These are phyloP conservation scores for Phylloscopus trochilus DNA, from an alignment of 2,113 vertebrate genomes.

Conservation along the genomic window DNA sequence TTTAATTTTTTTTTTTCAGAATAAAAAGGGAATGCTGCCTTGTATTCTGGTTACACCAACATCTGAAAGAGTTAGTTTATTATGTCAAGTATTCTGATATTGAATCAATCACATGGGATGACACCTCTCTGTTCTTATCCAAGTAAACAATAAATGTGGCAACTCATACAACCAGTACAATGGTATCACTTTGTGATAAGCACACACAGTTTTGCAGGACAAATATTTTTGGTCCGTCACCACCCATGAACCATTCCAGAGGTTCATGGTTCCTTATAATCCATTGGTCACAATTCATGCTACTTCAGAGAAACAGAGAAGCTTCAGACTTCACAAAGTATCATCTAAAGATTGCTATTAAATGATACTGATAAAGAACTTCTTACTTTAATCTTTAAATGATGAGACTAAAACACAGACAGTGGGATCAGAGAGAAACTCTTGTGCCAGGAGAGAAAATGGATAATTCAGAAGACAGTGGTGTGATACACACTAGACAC, in stretches of 20 bases:
- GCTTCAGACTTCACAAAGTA: not conserved
- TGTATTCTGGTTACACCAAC: not conserved
- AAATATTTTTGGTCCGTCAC: not conserved
- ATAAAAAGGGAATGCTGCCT: not conserved
- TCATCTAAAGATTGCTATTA: not conserved
- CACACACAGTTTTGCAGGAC: not conserved
- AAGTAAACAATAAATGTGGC: not conserved
- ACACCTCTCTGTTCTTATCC: not conserved
- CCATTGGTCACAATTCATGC: not conserved
- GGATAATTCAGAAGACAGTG: not conserved
- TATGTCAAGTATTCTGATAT: not conserved
- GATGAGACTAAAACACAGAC: not conserved
- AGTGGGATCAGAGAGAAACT: not conserved
- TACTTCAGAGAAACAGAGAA: slow-evolving; percentile 32
- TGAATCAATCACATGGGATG: not conserved
- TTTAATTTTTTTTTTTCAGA: not conserved
- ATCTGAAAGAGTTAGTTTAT: not conserved
- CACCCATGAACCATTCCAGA: not conserved
- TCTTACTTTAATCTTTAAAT: not conserved
- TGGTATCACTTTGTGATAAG: not conserved
- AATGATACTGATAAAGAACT: not conserved
- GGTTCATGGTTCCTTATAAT: not conserved
- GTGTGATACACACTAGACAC: not conserved
- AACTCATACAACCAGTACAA: not conserved
- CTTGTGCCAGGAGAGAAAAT: not conserved